Evolutionary conservation across 2,113 vertebrate species (phyloP).

Genomic region (Raja brachyura): DNA sequence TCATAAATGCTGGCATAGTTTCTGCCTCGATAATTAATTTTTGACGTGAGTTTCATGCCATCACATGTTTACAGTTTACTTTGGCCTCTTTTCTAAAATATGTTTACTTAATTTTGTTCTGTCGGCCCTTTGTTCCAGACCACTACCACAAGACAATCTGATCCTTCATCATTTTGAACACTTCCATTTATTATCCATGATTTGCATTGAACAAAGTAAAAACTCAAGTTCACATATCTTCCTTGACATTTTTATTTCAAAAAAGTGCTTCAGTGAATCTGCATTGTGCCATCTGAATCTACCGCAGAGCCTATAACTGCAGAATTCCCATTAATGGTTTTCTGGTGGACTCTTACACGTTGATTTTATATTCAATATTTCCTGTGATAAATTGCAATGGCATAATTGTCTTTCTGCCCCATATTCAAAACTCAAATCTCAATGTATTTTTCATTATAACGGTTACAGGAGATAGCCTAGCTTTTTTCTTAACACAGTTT

Average conservation of each 20-base stretch:
- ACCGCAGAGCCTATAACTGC: background rate
- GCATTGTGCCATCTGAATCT: background rate
- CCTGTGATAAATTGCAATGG: background rate
- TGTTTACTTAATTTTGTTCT: background rate
- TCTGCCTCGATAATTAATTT: background rate
- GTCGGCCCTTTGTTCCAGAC: background rate
- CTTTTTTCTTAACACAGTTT: background rate
- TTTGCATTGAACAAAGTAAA: background rate
- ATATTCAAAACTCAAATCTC: background rate
- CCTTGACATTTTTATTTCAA: background rate
- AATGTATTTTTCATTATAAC: background rate
- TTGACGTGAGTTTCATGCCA: background rate
- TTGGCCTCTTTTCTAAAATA: background rate
- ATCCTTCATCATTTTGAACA: background rate
- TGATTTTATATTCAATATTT: background rate
- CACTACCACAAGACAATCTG: background rate
- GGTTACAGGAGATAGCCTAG: background rate
- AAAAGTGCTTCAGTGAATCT: background rate
- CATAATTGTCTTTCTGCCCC: background rate
- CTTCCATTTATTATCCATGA: background rate
- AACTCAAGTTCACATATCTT: background rate
- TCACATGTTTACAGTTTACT: background rate
- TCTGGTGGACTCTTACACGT: background rate
- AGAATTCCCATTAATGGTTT: background rate
- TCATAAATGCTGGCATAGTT: background rate